Base-by-base conservation (phyloP, 2,113 vertebrate genomes). In the Erinaceus europaeus region DNA sequence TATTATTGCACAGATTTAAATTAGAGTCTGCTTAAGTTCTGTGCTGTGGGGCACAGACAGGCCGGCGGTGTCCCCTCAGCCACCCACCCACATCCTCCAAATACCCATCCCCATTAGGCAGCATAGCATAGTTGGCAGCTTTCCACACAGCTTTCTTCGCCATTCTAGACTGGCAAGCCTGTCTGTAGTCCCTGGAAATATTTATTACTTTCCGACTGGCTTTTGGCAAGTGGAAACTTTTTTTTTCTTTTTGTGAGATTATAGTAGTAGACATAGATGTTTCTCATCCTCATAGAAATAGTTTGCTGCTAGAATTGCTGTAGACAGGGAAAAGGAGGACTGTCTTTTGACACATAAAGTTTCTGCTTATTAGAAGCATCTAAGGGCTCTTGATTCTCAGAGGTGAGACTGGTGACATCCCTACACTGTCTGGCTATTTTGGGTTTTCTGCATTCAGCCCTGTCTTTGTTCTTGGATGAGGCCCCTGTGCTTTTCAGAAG, bases 401-500 rank as follows among this genome's bases (percentile, higher is more conserved):
- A 59, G 86, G 88, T 81, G 90, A 93, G 91, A 4, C 92, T 71
- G 57, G 93, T 75, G 88, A 93, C 76, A 61, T 55, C 38, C 73
- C 12, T 72, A 89, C 67, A 44, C 50, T 46, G 46, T 88, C 88
- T 1, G 87, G 91, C 89, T 93, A 36, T 91, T 96, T 92, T 89
- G 83, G 91, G 79, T 93, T 78, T 91, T 90, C 77, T 89, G 90
- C 89, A 91, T 93, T 90, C 91, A 74, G 92, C 38, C 50, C 84
- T 53, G 88, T 91, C 91, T 91, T 92, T 92, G 79, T 92, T 95
- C 69, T 94, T 86, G 85, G 94, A 93, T 88, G 85, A 94, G 87
- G 82, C 93, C 89, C 94, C 94, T 91, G 88, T 85, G 92, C 88
- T 88, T 95, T 96, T 94, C 92, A 90, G 90, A 95, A 92, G 91